Evolutionary conservation across 1,140 invertebrate species (phyloP), one percentile per base, ranked within the genome.

Genomic region (Rhysida immarginata): DNA sequence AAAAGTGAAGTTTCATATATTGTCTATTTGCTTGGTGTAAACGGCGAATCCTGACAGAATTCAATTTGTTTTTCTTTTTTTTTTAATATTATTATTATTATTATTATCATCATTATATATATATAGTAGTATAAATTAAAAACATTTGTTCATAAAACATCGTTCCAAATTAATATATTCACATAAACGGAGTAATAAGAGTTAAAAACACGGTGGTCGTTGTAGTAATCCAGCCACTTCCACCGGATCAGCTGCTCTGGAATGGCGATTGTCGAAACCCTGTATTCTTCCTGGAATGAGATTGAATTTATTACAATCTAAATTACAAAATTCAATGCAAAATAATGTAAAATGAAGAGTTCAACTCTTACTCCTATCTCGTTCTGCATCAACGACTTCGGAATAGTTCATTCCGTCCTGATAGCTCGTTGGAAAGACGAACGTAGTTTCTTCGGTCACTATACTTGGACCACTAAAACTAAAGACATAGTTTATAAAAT

Each of bases 401-500:
- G 49, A 51, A 51, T 51, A 51, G 20, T 46, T 46, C 44, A 46
- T 46, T 5, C 26, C 24, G 26, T 51, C 49, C 26, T 51, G 49
- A 20, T 26, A 51, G 11, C 3, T 16, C 5, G 3, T 51, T 27
- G 49, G 49, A 51, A 51, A 51, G 16, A 51, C 24, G 26, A 51
- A 51, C 26, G 49, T 51, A 14, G 49, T 51, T 51, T 51, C 49
- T 27, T 51, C 49, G 2, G 24, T 27, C 16, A 27, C 21, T 16
- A 51, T 21, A 27, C 20, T 51, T 3, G 3, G 49, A 27, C 23
- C 49, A 25, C 8, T 13, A 51, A 51, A 51, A 24, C 26, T 51
- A 51, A 51, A 46, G 18, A 11, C 16, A n/a, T n/a, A n/a, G n/a
- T n/a, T n/a, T n/a, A n/a, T n/a, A n/a, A n/a, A n/a, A n/a, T n/a